Conservation (phyloP, 2,888 invertebrate genomes). For the Calephelis perditalis region DNA sequence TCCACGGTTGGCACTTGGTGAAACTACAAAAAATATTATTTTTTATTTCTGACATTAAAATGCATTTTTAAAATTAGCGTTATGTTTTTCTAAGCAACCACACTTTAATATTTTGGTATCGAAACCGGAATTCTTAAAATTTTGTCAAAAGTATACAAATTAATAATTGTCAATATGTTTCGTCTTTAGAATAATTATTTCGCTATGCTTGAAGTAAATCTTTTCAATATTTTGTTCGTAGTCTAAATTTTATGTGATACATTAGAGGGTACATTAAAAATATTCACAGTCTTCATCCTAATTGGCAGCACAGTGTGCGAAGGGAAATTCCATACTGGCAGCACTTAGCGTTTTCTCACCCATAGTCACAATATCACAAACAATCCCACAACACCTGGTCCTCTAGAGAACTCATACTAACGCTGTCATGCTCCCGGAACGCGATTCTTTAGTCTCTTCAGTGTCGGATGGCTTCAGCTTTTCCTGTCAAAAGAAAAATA, state of each 20-base stretch:
- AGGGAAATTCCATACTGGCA: conserved; percentile 25
- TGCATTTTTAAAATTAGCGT: too few species aligned
- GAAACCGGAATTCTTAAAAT: too few species aligned
- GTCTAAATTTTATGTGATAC: conserved; percentile 38
- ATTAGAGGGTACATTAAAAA: conserved; percentile 38
- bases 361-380: conserved; percentile 9
- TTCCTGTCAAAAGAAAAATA: conserved; percentile 40
- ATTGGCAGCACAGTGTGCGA: conserved; percentile 39
- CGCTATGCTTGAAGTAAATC: background rate
- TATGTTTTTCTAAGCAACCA: too few species aligned
- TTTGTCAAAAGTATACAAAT: too few species aligned
- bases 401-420: conserved; percentile 41
- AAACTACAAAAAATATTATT: too few species aligned
- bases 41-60: too few species aligned
- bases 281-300: conserved; percentile 62
- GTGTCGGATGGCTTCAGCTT: conserved; percentile 41
- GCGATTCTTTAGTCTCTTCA: conserved; percentile 52
- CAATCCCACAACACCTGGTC: conserved; percentile 7
- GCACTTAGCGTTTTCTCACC: conserved; percentile 13
- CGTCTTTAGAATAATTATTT: too few species aligned
- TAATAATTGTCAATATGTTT: too few species aligned
- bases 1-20: too few species aligned
- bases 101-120: too few species aligned
- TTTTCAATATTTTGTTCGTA: conserved; percentile 1
- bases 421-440: conserved; percentile 64